Evolutionary conservation across 2,888 invertebrate genomes (phyloP), one percentile per base, ranked within the genome.

Genomic region (Tetragnatha montana): DNA sequence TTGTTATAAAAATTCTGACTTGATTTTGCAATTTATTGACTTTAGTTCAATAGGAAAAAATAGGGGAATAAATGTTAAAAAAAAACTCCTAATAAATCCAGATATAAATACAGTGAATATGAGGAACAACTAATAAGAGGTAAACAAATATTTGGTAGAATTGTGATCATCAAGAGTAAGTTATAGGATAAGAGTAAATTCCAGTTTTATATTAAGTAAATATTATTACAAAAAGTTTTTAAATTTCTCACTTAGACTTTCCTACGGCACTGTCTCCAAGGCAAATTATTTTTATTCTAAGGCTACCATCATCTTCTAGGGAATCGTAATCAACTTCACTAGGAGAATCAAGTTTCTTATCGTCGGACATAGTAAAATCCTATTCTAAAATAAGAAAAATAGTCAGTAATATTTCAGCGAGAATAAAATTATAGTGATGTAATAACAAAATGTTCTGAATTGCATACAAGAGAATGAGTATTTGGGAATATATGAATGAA

Each of bases 181-280:
- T 35, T 35, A 35, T 35, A 35, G 35, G 35, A 35, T 35, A 35
- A 35, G 35, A 35, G 35, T 35, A 35, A 35, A 35, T 4, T 35
- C 4, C 35, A 35, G 35, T 1, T 4, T 35, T 69, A 69, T 69
- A 69, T 69, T n/a, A 69, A 69, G 69, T n/a, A 0, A 69, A 69
- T n/a, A 69, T 69, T 17, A 69, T 0, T 69, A n/a, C 17, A n/a
- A 69, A 69, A 69, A n/a, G 7, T n/a, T n/a, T n/a, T n/a, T 35
- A 35, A 35, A 35, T 35, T 35, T 60, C 78, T 92, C 93, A 95
- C 95, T 95, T 95, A 71, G 95, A 95, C 93, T 95, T 95, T 74
- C 95, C 95, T 70, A 95, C 95, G 70, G 95, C 95, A 92, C 95
- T 95, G 92, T 95, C 95, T 19, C 95, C 95, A 8, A 95, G 92